Base-by-base conservation (phyloP, 2,113 vertebrate species). In the Columba livia region DNA sequence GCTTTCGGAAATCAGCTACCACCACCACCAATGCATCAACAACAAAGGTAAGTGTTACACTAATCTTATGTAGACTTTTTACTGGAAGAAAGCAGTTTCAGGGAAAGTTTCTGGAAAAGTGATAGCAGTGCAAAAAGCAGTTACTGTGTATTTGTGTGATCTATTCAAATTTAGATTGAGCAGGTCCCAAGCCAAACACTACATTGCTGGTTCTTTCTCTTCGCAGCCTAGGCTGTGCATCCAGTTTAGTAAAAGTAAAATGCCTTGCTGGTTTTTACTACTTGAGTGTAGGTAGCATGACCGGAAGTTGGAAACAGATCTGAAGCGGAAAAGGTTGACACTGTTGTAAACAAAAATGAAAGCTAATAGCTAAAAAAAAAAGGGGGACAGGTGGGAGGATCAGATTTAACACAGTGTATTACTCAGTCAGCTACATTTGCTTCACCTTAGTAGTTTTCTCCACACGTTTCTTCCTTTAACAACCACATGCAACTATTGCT, bases 1-100 rank as follows among this genome's bases (percentile, higher is more conserved):
- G 99, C 99, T 67, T 99, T 99, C 98, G 98, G 97, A 89, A 96
- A 98, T 72, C 98, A 98, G 34, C 97, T 98, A 93, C 98, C 98
- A 91, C 97, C 98, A 91, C 97, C 98, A 93, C 99, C 98, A 5
- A 99, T 99, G 99, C 98, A 99, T 94, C 99, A 99, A 58, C 98
- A 99, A 4, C 98, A 99, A 91, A 99, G 99, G 99, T 99, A 98
- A 60, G 91, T 74, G 56, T 87, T 53, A 60, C 6, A 15, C 50
- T 64, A 7, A 3, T 56, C 17, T 69, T 23, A 4, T 1, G 3
- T 85, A 65, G 19, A 34, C n/a, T 58, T 57, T 40, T 91, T 83
- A 62, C 14, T 40, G 29, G 69, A 85, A 70, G 12, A 32, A 71
- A 34, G 8, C 16, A n/a, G 1, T 56, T 79, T 42, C 7, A 28